A percentile compares a stretch with the other conserved stretches of the same genome.
These are phyloP conservation scores for Tachuris rubrigastra DNA, from an alignment of 2,113 vertebrate genomes.

Conservation along the genomic window DNA sequence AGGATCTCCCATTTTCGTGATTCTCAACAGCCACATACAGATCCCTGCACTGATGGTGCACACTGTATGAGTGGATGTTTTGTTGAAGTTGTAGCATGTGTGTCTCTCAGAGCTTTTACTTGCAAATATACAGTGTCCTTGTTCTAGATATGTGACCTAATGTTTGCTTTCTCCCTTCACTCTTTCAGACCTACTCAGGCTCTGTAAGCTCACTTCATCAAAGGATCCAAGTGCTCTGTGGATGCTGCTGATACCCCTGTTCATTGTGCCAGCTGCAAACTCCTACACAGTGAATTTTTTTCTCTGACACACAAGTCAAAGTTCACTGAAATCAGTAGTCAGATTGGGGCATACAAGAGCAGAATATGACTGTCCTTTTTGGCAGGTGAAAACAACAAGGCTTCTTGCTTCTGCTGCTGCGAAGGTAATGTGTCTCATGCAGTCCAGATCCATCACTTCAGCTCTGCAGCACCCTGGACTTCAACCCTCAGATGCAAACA, in stretches of 20 bases:
- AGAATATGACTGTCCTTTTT: not conserved
- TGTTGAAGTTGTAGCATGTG: not conserved
- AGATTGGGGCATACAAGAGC: not conserved
- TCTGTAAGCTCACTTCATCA: not conserved
- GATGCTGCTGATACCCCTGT: not conserved
- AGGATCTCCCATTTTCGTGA: not conserved
- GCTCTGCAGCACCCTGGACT: not conserved
- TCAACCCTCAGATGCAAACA: not conserved
- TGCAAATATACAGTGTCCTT: not conserved
- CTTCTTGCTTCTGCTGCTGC: not conserved
- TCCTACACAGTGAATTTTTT: not conserved
- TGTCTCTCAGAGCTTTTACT: not conserved
- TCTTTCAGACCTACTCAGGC: not conserved
- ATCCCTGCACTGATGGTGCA: not conserved
- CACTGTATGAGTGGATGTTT: accelerated
- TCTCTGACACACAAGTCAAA: not conserved
- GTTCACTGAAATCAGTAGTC: not conserved
- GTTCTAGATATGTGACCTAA: not conserved
- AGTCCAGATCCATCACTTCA: not conserved
- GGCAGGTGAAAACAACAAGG: not conserved
- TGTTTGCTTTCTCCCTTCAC: not conserved
- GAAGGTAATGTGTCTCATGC: not conserved
- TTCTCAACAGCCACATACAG: not conserved
- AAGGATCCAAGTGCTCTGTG: not conserved
- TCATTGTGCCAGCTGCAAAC: not conserved